A percentile compares a stretch with the other conserved stretches of the same genome.
Conservation (phyloP, 2,797 vertebrate genomes). For the Sebastes nivosus region DNA sequence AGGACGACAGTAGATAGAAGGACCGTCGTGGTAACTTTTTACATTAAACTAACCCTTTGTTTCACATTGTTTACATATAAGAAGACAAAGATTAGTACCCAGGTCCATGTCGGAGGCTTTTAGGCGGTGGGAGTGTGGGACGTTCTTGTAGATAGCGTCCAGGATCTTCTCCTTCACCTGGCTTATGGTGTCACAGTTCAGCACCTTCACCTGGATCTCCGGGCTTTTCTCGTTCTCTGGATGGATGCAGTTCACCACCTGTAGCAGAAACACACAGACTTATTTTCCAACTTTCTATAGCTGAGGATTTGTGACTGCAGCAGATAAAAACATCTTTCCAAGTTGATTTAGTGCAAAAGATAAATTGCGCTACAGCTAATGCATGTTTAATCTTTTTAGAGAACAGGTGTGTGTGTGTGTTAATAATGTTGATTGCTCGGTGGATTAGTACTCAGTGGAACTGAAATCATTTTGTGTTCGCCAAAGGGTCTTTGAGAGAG, state of each 20-base stretch:
- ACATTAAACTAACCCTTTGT: background rate
- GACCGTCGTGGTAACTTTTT: background rate
- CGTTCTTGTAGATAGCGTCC: slow-evolving; percentile 97
- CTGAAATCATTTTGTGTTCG: slow-evolving; percentile 22
- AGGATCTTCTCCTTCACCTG: slow-evolving; percentile 99
- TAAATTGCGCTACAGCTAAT: background rate
- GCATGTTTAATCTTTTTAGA: background rate
- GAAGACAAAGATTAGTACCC: slow-evolving; percentile 78
- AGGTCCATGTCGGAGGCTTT: slow-evolving; percentile 98
- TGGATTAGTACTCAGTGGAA: slow-evolving; percentile 16
- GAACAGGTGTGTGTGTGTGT: slow-evolving; percentile 2
- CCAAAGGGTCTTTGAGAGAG: slow-evolving; percentile 23
- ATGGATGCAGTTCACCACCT: slow-evolving; percentile 97
- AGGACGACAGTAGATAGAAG: background rate
- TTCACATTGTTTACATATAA: background rate
- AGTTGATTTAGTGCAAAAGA: background rate
- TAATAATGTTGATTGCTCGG: slow-evolving; percentile 28
- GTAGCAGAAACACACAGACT: slow-evolving; percentile 14
- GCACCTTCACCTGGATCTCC: slow-evolving; percentile 94
- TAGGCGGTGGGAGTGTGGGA: slow-evolving; percentile 94
- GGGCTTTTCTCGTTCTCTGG: slow-evolving; percentile 94
- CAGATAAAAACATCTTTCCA: background rate
- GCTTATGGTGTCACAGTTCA: slow-evolving; percentile 97
- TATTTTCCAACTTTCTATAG: background rate
- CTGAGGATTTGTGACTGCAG: background rate